phyloP scores from a whole-genome alignment of 2,113 vertebrate genomes.

The Epinephelus lanceolatus region DNA sequence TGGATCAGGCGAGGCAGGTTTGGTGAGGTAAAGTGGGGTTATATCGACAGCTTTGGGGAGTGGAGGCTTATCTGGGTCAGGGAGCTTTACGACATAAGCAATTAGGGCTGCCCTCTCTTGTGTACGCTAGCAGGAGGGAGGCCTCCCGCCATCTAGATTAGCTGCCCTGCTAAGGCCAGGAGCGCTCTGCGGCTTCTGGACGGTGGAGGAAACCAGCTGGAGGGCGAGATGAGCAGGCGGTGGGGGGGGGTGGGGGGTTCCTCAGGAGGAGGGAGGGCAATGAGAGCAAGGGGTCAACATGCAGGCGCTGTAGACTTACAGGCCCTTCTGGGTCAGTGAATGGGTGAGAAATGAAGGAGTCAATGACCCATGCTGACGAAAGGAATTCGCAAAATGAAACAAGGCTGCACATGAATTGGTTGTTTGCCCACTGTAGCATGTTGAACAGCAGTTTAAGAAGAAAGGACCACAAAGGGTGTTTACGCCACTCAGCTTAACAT shows the following conservation, averaged over 20 bases:
- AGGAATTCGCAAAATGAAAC: conserved; percentile 46
- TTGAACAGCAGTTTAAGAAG: conserved; percentile 26
- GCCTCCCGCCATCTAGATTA: conserved; percentile 83
- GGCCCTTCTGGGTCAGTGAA: conserved; percentile 60
- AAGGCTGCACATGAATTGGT: conserved; percentile 10
- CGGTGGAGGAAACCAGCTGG: conserved; percentile 72
- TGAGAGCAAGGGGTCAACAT: conserved; percentile 56
- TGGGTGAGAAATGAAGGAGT: conserved; percentile 25
- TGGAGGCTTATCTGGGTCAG: conserved; percentile 85
- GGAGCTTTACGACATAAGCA: conserved; percentile 87
- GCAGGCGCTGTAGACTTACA: conserved; percentile 15
- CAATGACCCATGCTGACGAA: conserved; percentile 55
- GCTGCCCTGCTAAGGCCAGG: conserved; percentile 57
- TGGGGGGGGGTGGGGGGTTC: conserved; percentile 7
- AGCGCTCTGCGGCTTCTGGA: conserved; percentile 70
- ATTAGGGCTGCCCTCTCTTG: conserved; percentile 82
- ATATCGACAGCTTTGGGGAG: conserved; percentile 82
- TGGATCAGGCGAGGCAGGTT: conserved; percentile 84
- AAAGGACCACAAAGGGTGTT: conserved; percentile 36
- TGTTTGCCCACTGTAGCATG: conserved; percentile 43
- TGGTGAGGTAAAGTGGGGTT: conserved; percentile 88
- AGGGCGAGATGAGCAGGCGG: conserved; percentile 62
- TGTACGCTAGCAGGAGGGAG: conserved; percentile 82
- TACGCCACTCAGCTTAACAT: conserved; percentile 57
- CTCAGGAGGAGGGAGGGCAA: not conserved